A percentile compares a stretch with the other conserved stretches of the same genome.
Evolutionary conservation across 92 coral and sea anemone species (phyloP).

Genomic region (Zoanthus sociatus): DNA sequence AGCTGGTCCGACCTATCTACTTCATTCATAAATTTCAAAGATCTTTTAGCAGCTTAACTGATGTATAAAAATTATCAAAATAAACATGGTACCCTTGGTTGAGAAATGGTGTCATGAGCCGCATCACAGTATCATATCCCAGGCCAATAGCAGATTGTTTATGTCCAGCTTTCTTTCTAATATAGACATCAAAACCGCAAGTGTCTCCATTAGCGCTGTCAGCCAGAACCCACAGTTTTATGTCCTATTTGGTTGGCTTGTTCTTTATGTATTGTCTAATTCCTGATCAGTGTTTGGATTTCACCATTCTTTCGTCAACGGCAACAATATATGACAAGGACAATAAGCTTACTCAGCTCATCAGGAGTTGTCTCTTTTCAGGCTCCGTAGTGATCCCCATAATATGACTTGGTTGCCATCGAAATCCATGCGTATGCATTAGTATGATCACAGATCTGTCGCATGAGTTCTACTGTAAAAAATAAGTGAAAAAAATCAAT

Average conservation of each 20-base stretch:
- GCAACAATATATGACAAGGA: constrained; percentile 8
- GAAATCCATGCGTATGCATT: constrained; percentile 13
- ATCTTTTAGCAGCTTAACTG: constrained; percentile 8
- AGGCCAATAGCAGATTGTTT: constrained; percentile 9
- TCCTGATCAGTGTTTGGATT: constrained; percentile 2
- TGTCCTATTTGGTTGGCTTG: neutral
- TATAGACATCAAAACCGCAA: neutral
- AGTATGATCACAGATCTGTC: constrained; percentile 4
- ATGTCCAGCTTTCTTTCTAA: constrained; percentile 20
- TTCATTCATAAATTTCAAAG: constrained; percentile 44
- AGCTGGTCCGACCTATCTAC: constrained; percentile 48
- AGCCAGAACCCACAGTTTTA: constrained; percentile 17
- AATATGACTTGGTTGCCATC: neutral
- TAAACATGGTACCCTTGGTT: constrained; percentile 12
- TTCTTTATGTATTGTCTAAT: neutral
- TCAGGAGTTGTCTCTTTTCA: constrained; percentile 18
- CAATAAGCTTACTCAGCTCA: constrained; percentile 19
- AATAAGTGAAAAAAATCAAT: constrained; percentile 28
- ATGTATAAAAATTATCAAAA: constrained; percentile 17
- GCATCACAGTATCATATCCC: constrained; percentile 22
- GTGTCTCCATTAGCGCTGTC: constrained; percentile 15
- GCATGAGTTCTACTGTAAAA: constrained; percentile 16
- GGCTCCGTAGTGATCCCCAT: constrained; percentile 13
- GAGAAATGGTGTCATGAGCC: constrained; percentile 21
- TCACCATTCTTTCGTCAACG: constrained; percentile 10